A percentile compares a stretch with the other conserved stretches of the same genome.
These are phyloP conservation scores for Noctua comes DNA, from an alignment of 2,888 invertebrate genomes.

Conservation along the genomic window DNA sequence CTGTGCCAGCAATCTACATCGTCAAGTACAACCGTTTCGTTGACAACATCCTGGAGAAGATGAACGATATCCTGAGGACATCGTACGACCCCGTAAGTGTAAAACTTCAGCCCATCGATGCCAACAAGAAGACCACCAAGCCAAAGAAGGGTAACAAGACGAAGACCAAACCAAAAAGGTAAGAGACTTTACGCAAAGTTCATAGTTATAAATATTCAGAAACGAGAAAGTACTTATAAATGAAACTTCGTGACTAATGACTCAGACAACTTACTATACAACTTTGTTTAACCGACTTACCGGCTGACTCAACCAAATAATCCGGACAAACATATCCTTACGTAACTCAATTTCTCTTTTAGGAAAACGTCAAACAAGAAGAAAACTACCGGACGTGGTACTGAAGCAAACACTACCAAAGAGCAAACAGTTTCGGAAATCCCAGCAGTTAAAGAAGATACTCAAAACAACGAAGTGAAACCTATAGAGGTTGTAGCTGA, in stretches of 20 bases:
- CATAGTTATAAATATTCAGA: constrained; percentile 5
- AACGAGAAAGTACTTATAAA: constrained; percentile 46
- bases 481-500: constrained; percentile 64
- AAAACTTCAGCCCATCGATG: constrained; percentile 91
- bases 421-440: constrained; percentile 72
- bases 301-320: constrained; percentile 30
- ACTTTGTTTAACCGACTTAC: constrained; percentile 23
- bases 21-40: constrained; percentile 96
- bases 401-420: constrained; percentile 72
- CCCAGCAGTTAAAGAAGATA: constrained; percentile 75
- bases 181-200: constrained; percentile 51
- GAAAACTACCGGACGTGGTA: constrained; percentile 83
- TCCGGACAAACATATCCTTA: constrained; percentile 38
- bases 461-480: constrained; percentile 69
- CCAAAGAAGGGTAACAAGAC: constrained; percentile 85
- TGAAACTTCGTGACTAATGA: constrained; percentile 21
- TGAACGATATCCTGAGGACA: constrained; percentile 94
- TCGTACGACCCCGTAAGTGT: constrained; percentile 97
- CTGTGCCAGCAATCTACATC: constrained; percentile 93
- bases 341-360: constrained; percentile 61
- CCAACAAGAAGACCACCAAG: constrained; percentile 88
- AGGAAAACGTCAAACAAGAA: constrained; percentile 84
- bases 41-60: constrained; percentile 94
- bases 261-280: not conserved
- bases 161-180: constrained; percentile 83